Percentiles rank a stretch among this genome's conserved stretches.
Conservation (phyloP, 2,113 vertebrate genomes). For the Elgaria multicarinata region DNA sequence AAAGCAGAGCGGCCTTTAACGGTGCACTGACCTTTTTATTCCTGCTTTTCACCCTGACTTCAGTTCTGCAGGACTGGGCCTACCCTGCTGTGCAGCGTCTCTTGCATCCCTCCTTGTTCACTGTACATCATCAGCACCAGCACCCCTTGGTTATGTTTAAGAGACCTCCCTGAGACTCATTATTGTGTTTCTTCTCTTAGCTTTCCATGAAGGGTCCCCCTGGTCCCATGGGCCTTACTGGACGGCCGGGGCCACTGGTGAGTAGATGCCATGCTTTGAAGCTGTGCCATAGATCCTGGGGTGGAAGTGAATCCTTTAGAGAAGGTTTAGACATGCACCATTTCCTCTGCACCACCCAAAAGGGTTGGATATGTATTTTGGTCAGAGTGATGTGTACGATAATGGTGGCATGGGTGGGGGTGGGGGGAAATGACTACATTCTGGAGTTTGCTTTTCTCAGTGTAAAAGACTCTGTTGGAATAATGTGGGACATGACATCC, state of each 20-base stretch:
- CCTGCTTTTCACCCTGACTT: fast-evolving
- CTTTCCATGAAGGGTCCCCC: slow-evolving; percentile 88
- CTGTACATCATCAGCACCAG: background rate
- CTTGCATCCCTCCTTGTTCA: background rate
- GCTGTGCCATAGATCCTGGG: background rate
- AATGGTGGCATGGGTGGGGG: no score
- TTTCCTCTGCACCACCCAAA: background rate
- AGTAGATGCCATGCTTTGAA: slow-evolving; percentile 32
- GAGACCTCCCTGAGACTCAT: background rate
- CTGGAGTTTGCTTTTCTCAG: background rate
- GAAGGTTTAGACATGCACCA: background rate
- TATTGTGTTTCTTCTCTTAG: slow-evolving; percentile 61
- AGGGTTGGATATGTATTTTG: background rate
- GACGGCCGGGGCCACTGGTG: slow-evolving; percentile 87
- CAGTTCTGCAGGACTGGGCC: background rate
- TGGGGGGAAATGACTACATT: background rate
- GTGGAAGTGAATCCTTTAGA: no score
- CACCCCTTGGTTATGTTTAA: background rate
- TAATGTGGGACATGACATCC: background rate
- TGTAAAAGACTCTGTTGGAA: background rate
- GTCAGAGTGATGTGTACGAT: background rate
- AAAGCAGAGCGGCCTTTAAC: background rate
- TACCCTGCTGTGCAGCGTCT: background rate
- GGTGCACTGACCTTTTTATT: background rate
- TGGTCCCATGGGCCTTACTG: slow-evolving; percentile 85